Evolutionary conservation across 2,888 invertebrate species (phyloP).

Genomic region (Calliphora vomitoria): DNA sequence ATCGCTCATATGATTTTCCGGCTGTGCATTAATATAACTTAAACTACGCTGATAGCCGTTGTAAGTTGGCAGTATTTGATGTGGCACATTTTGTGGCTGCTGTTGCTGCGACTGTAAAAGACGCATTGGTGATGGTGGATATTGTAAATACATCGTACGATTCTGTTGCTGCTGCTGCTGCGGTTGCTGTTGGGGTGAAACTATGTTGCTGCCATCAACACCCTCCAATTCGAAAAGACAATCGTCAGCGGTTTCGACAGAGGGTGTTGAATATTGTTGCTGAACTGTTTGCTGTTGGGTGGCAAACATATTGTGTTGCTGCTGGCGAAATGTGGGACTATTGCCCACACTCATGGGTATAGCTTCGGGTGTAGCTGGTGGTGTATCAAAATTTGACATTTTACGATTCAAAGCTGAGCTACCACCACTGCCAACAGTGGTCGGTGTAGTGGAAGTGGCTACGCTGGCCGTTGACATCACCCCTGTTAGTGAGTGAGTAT

Average conservation of each 20-base stretch:
- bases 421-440: slow-evolving; percentile 45
- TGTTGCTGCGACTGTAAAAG: slow-evolving; percentile 61
- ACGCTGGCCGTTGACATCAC: background rate
- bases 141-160: slow-evolving; percentile 66
- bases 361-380: slow-evolving; percentile 84
- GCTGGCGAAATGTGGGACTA: slow-evolving; percentile 84
- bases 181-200: background rate
- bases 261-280: slow-evolving; percentile 76
- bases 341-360: slow-evolving; percentile 85
- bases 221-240: slow-evolving; percentile 92
- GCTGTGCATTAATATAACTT: slow-evolving; percentile 62
- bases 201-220: slow-evolving; percentile 76
- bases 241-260: slow-evolving; percentile 86
- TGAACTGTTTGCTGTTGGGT: slow-evolving; percentile 70
- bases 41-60: slow-evolving; percentile 68
- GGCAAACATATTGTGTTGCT: slow-evolving; percentile 74
- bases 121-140: slow-evolving; percentile 68
- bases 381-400: slow-evolving; percentile 84
- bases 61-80: slow-evolving; percentile 55
- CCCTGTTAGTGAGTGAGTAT: slow-evolving; percentile 56
- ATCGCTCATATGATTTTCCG: slow-evolving; percentile 85
- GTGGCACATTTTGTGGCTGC: slow-evolving; percentile 65
- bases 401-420: slow-evolving; percentile 76
- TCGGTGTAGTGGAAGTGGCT: slow-evolving; percentile 33
- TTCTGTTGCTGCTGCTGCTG: slow-evolving; percentile 15